phyloP scores from a whole-genome alignment of 2,888 invertebrate genomes.

The Chrysina gloriosa region DNA sequence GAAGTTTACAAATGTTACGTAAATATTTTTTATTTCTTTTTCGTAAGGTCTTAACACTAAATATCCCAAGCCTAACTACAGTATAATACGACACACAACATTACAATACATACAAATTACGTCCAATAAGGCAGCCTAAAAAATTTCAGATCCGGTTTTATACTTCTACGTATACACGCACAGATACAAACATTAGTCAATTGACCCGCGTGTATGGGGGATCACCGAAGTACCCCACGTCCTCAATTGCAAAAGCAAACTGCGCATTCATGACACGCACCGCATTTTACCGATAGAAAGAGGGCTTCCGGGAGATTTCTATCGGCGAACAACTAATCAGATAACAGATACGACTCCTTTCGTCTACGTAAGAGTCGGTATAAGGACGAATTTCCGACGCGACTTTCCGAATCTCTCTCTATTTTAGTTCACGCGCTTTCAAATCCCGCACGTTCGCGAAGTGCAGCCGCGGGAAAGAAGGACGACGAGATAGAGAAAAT shows the following conservation, averaged over 20 bases:
- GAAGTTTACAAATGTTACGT: too few species aligned
- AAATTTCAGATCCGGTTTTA: constrained; percentile 29
- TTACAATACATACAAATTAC: neutral
- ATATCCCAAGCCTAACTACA: too few species aligned
- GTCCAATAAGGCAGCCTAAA: constrained; percentile 15
- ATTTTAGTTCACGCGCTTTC: constrained; percentile 21
- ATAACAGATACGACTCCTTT: neutral
- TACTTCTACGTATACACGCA: neutral
- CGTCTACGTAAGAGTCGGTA: neutral
- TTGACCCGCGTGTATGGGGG: constrained; percentile 18
- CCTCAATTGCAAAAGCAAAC: constrained; percentile 14
- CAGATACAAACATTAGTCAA: constrained; percentile 1
- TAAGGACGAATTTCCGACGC: neutral
- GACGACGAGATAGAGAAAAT: constrained; percentile 19
- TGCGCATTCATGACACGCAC: neutral
- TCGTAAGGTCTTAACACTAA: too few species aligned
- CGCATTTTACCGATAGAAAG: neutral
- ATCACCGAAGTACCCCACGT: constrained; percentile 14
- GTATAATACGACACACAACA: too few species aligned
- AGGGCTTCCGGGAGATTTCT: constrained; percentile 13
- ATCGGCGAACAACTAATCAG: neutral
- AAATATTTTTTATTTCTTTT: too few species aligned
- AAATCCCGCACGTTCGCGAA: constrained; percentile 1
- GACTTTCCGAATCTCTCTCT: constrained; percentile 6
- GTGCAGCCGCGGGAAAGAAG: neutral